These are phyloP conservation scores for Malurus leucopterus DNA, from an alignment of 2,797 vertebrate species.

Conservation along the genomic window DNA sequence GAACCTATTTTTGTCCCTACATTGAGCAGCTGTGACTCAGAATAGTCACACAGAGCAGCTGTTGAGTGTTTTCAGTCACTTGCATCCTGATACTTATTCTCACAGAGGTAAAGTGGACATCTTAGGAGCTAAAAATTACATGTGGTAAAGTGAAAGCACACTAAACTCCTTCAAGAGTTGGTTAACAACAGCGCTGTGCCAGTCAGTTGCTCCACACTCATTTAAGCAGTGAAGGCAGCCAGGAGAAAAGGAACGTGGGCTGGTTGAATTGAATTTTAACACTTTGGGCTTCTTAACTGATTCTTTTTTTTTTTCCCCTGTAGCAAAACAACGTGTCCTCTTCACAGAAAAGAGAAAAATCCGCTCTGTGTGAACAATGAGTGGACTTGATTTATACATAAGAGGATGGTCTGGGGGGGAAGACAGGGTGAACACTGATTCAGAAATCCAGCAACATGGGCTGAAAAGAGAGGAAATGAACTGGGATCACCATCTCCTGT, in stretches of 20 bases:
- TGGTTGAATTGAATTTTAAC: background rate
- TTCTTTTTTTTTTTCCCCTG: slow-evolving; percentile 23
- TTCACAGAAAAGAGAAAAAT: slow-evolving; percentile 95
- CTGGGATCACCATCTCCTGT: slow-evolving; percentile 59
- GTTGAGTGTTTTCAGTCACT: slow-evolving; percentile 9
- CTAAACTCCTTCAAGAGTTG: background rate
- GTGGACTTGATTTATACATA: slow-evolving; percentile 49
- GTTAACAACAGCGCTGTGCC: background rate
- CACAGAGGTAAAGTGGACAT: slow-evolving; percentile 9
- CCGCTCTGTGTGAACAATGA: slow-evolving; percentile 80
- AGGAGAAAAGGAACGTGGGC: background rate
- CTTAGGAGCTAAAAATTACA: slow-evolving; percentile 3
- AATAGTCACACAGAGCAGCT: slow-evolving; percentile 24
- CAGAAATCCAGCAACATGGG: slow-evolving; percentile 48
- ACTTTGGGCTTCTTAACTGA: slow-evolving; percentile 18
- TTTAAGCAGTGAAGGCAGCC: background rate
- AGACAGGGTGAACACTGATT: slow-evolving; percentile 34
- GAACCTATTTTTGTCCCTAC: background rate
- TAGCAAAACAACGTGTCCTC: slow-evolving; percentile 91
- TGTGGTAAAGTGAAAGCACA: slow-evolving; percentile 3
- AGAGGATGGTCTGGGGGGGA: slow-evolving; percentile 27
- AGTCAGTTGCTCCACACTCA: background rate
- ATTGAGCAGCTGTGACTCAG: slow-evolving; percentile 16
- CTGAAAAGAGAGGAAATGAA: slow-evolving; percentile 66
- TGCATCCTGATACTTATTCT: background rate